Base-by-base conservation (phyloP, 2,113 vertebrate species). In the Xiphophorus hellerii region DNA sequence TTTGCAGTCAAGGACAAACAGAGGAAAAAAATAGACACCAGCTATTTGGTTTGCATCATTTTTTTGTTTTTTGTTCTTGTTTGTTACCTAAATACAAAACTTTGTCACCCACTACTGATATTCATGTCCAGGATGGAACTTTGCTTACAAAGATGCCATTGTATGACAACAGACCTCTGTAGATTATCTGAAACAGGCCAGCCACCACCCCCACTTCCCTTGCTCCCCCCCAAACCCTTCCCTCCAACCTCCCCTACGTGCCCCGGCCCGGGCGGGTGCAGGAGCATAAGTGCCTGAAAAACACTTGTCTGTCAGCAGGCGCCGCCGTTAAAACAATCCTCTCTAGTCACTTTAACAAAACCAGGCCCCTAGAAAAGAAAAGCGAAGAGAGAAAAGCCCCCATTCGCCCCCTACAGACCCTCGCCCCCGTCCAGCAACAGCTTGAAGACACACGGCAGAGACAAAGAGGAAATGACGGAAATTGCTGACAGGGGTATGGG, bases 1-100 rank as follows among this genome's bases (percentile, higher is more conserved):
- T 97, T 96, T 96, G 96, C 96, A 96, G 95, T 96, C 95, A 96
- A 90, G 96, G 96, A 94, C 93, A 91, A 82, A 90, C 87, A 93
- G 94, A 95, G 85, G 95, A 95, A 96, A 96, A 37, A 96, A 95
- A 96, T 95, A 94, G 95, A 95, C 95, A 96, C 95, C 92, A 92
- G 92, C 93, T 94, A 93, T 94, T 92, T 93, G 91, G 92, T 92
- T 92, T 91, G 87, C 77, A 89, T 91, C 82, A 88, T 90, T 85
- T 89, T 87, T 86, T 86, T 48, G 15, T 48, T 48, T n/a, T 11
- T 63, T 73, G 71, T 85, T 77, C 68, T 89, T 84, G 84, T 89
- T 88, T 88, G 80, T 90, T 90, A 88, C 87, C 87, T 92, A 91
- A 93, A 90, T 92, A 92, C 90, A 93, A 93, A 93, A 93, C 81